Percentiles rank a stretch among this genome's conserved stretches.
phyloP scores from a whole-genome alignment of 2,888 invertebrate species.

The Heliothis peltigera region DNA sequence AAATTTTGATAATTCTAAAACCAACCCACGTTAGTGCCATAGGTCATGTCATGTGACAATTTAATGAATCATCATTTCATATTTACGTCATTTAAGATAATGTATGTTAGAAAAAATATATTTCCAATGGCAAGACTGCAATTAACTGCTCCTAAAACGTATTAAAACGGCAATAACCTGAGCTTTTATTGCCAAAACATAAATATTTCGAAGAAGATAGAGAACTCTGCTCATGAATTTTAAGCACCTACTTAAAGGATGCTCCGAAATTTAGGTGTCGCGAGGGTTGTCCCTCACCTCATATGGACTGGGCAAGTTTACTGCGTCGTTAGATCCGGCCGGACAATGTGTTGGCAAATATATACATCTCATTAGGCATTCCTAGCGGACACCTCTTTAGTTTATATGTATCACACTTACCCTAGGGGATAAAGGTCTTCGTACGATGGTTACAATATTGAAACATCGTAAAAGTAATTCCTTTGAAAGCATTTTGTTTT shows the following conservation, averaged over 20 bases:
- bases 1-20: no score
- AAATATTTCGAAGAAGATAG: constrained; percentile 46
- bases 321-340: constrained; percentile 39
- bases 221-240: constrained; percentile 50
- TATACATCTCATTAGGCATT: constrained; percentile 56
- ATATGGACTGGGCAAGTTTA: constrained; percentile 44
- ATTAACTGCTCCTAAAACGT: not conserved
- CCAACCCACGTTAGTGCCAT: no score
- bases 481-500: no score
- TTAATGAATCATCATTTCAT: not conserved
- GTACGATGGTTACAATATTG: not conserved
- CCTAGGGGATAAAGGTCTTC: constrained; percentile 11
- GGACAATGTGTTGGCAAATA: constrained; percentile 48
- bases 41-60: not conserved
- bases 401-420: constrained; percentile 37
- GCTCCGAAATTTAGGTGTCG: constrained; percentile 48
- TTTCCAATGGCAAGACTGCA: not conserved
- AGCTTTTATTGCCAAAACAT: constrained; percentile 39
- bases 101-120: not conserved
- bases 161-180: constrained; percentile 22
- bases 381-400: constrained; percentile 36
- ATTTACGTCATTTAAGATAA: not conserved
- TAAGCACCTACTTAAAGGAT: constrained; percentile 54
- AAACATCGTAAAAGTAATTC: not conserved
- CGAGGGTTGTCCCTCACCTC: constrained; percentile 43